phyloP scores from a whole-genome alignment of 2,888 invertebrate genomes.

The Chrysomela aeneicollis region DNA sequence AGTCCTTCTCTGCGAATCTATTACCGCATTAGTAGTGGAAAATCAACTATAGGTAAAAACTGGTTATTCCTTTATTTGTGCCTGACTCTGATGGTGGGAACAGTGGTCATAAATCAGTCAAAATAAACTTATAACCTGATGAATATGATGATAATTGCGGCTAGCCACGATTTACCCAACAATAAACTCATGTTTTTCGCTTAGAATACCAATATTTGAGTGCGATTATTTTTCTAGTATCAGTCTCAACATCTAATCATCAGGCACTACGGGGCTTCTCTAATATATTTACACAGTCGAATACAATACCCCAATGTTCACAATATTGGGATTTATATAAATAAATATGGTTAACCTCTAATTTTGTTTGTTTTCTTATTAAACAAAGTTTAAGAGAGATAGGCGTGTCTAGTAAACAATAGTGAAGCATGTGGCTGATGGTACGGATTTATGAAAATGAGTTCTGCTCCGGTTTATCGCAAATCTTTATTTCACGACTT shows the following conservation, averaged over 20 bases:
- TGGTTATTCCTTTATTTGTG: no score
- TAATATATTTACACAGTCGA: constrained; percentile 47
- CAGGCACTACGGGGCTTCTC: constrained; percentile 43
- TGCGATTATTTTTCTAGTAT: constrained; percentile 50
- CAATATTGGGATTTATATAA: constrained; percentile 53
- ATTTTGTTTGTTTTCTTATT: constrained; percentile 50
- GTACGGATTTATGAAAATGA: background rate
- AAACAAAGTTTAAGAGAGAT: constrained; percentile 44
- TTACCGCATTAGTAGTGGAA: no score
- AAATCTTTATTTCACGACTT: no score
- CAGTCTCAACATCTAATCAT: constrained; percentile 49
- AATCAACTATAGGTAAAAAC: no score
- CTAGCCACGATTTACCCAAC: background rate
- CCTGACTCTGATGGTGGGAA: no score
- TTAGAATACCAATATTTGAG: constrained; percentile 45
- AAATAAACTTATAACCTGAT: background rate
- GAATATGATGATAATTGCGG: background rate
- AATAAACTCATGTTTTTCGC: constrained; percentile 41
- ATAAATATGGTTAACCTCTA: constrained; percentile 52
- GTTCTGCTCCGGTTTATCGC: no score
- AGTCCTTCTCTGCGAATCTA: no score
- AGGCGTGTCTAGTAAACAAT: constrained; percentile 5
- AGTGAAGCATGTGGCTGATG: background rate
- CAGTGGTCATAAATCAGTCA: background rate
- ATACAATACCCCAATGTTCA: constrained; percentile 52